These are phyloP conservation scores for Itoplectis maculator DNA, from an alignment of 2,888 invertebrate genomes.

Conservation along the genomic window DNA sequence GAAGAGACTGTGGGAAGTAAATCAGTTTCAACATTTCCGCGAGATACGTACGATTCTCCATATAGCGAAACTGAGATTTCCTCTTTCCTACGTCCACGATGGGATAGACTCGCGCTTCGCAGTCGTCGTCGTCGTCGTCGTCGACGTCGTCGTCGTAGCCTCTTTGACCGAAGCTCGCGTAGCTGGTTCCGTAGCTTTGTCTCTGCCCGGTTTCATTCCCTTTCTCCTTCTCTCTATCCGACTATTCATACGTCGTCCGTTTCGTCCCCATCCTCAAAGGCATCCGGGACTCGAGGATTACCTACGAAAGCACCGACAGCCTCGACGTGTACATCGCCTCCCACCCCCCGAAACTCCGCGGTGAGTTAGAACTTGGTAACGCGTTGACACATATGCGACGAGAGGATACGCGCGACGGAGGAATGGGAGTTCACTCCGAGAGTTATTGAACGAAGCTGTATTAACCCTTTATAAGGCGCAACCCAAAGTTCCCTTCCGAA, in stretches of 20 bases:
- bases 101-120: constrained; percentile 3
- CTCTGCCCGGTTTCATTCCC: constrained; percentile 55
- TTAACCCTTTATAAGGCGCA: constrained; percentile 69
- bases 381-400: constrained; percentile 72
- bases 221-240: constrained; percentile 37
- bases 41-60: constrained; percentile 29
- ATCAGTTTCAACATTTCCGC: constrained; percentile 9
- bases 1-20: not conserved
- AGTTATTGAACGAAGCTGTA: constrained; percentile 79
- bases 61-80: constrained; percentile 27
- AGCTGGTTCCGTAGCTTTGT: constrained; percentile 46
- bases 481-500: constrained; percentile 22
- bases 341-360: constrained; percentile 71
- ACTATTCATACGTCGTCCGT: constrained; percentile 42
- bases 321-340: constrained; percentile 71
- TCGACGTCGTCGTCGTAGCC: constrained; percentile 19
- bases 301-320: constrained; percentile 54
- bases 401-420: constrained; percentile 30
- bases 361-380: constrained; percentile 80
- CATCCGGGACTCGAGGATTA: constrained; percentile 61
- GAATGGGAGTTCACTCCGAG: constrained; percentile 40
- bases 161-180: constrained; percentile 45
- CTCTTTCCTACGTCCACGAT: constrained; percentile 46
- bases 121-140: constrained; percentile 10
- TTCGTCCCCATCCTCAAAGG: constrained; percentile 67